Evolutionary conservation across 2,113 vertebrate species (phyloP).

Genomic region (Chamaetylas fuelleborni): DNA sequence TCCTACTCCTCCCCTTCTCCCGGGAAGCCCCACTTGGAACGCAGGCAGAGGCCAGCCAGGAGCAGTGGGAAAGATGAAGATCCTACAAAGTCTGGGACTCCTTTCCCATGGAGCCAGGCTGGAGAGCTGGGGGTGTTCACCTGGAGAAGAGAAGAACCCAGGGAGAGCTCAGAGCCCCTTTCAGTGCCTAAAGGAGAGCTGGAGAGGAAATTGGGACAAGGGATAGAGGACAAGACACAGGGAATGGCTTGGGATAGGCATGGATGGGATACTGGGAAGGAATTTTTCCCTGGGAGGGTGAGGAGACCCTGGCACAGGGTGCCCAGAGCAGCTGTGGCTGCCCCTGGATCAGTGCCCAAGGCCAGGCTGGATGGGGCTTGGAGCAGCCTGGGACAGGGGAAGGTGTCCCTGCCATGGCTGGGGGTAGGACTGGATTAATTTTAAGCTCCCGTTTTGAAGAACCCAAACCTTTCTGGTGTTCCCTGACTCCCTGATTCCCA

Average conservation of each 20-base stretch:
- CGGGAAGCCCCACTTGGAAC: background rate
- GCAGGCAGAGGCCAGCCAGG: background rate
- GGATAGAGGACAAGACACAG: background rate
- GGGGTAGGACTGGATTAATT: background rate
- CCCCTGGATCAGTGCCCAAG: background rate
- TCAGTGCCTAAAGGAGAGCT: background rate
- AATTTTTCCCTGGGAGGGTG: background rate
- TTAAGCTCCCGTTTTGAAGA: background rate
- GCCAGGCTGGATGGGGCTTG: rapidly evolving
- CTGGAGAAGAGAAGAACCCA: background rate
- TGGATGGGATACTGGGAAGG: background rate
- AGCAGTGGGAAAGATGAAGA: background rate
- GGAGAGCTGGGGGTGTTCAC: background rate
- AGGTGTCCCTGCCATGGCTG: background rate
- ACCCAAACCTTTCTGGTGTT: background rate
- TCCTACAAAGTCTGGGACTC: background rate
- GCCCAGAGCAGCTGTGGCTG: background rate
- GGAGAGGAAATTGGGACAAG: background rate
- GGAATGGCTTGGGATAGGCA: background rate
- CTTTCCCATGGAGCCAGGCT: background rate
- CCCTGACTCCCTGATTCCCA: background rate
- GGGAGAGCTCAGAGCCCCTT: background rate
- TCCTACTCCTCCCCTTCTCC: background rate
- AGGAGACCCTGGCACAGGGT: background rate
- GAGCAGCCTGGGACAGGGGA: rapidly evolving